Percentiles rank a stretch among this genome's conserved stretches.
Conservation (phyloP, 1,140 invertebrate species). For the Amyelois transitella region DNA sequence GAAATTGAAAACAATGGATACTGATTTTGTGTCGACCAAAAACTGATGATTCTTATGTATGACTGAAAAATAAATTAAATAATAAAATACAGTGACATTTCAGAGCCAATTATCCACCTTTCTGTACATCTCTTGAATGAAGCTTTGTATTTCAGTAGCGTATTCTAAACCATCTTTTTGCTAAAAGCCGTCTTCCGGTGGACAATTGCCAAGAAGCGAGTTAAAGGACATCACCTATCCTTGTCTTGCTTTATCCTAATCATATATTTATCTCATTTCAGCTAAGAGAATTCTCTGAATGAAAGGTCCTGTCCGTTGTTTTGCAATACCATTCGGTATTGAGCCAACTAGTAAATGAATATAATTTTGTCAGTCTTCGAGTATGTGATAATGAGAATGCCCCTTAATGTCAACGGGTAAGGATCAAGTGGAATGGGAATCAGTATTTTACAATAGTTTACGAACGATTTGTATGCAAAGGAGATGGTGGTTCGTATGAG, state of each 20-base stretch:
- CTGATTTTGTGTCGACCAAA: too few relatives aligned
- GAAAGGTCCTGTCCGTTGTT: constrained; percentile 56
- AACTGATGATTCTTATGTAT: too few relatives aligned
- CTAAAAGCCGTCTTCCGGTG: constrained; percentile 61
- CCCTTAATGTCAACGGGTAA: constrained; percentile 11
- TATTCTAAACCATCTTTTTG: constrained; percentile 50
- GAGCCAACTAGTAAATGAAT: constrained; percentile 60
- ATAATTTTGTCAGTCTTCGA: constrained; percentile 46
- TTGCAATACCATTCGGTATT: constrained; percentile 55
- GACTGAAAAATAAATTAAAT: too few relatives aligned
- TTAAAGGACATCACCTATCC: constrained; percentile 32
- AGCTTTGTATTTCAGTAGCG: constrained; percentile 62
- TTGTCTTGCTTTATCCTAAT: constrained; percentile 12
- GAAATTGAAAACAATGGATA: too few relatives aligned
- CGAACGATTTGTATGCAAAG: background rate
- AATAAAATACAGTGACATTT: constrained; percentile 33
- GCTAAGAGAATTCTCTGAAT: constrained; percentile 60
- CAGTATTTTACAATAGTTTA: background rate
- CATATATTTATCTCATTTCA: constrained; percentile 33
- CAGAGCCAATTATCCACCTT: constrained; percentile 30
- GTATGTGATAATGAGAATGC: constrained; percentile 32
- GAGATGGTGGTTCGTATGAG: background rate
- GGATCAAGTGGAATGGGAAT: background rate
- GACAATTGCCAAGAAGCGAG: constrained; percentile 67
- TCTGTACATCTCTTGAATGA: constrained; percentile 45